phyloP scores from a whole-genome alignment of 2,888 invertebrate genomes.

The Drosophila subsilvestris region DNA sequence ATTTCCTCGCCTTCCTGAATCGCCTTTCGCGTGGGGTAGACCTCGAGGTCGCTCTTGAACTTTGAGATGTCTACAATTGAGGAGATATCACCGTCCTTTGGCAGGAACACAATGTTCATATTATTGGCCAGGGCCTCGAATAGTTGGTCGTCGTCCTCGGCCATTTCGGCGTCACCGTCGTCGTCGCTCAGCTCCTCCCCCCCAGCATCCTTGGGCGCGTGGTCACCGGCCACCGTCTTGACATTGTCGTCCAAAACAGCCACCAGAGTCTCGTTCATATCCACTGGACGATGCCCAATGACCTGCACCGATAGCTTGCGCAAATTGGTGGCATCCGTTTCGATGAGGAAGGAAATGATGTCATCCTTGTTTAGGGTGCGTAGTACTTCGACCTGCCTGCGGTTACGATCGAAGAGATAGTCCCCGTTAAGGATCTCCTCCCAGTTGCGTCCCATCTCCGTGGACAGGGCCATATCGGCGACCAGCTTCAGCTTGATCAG shows the following conservation, averaged over 20 bases:
- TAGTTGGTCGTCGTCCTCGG: conserved; percentile 43
- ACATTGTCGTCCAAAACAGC: not conserved
- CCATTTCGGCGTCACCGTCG: not conserved
- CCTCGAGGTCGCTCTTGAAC: conserved; percentile 78
- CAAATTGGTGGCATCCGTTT: conserved; percentile 79
- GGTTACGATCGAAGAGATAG: conserved; percentile 91
- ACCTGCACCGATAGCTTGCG: conserved; percentile 83
- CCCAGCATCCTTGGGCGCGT: conserved; percentile 6
- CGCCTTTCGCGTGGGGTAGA: conserved; percentile 78
- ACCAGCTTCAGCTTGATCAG: conserved; percentile 90
- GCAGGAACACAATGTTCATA: conserved; percentile 70
- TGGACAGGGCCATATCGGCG: conserved; percentile 90
- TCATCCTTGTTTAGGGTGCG: conserved; percentile 75
- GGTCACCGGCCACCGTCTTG: too few species aligned
- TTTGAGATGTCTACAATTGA: conserved; percentile 77
- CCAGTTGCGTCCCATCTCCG: conserved; percentile 92
- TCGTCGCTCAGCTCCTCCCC: not conserved
- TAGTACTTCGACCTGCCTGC: conserved; percentile 86
- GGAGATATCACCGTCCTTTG: conserved; percentile 71
- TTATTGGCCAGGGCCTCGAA: conserved; percentile 74
- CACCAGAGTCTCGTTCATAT: conserved; percentile 24
- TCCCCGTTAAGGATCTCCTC: conserved; percentile 89
- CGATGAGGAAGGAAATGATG: conserved; percentile 78
- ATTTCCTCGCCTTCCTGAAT: conserved; percentile 48
- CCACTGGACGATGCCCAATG: conserved; percentile 64